Evolutionary conservation across 1,140 invertebrate species (phyloP).

Genomic region (Drosophila ambigua): DNA sequence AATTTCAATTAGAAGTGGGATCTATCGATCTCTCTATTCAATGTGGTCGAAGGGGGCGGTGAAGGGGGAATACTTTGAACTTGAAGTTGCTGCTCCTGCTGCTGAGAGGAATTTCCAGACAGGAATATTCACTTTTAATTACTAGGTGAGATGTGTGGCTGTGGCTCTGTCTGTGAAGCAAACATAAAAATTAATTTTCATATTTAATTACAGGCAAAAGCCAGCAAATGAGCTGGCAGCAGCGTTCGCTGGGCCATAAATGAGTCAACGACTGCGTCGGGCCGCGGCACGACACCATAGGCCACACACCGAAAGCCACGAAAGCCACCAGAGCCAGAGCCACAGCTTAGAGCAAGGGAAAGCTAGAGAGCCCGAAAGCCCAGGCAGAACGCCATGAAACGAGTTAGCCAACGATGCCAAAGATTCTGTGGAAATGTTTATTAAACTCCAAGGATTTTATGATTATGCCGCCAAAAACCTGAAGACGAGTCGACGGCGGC

Average conservation of each 20-base stretch:
- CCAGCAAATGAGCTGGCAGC: constrained; percentile 61
- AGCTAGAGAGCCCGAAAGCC: constrained; percentile 48
- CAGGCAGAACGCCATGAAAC: constrained; percentile 74
- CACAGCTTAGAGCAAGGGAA: constrained; percentile 11
- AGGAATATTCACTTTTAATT: constrained; percentile 53
- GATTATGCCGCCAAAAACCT: constrained; percentile 69
- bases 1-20: constrained; percentile 53
- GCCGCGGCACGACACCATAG: constrained; percentile 30
- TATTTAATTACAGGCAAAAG: constrained; percentile 69
- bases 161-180: constrained; percentile 2
- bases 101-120: constrained; percentile 3
- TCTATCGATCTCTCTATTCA: not conserved
- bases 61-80: constrained; percentile 28
- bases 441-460: constrained; percentile 78
- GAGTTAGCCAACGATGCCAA: constrained; percentile 75
- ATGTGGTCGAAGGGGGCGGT: too few relatives aligned
- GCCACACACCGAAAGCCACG: constrained; percentile 20
- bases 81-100: constrained; percentile 22
- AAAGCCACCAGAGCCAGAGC: constrained; percentile 9
- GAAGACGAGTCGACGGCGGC: constrained; percentile 27
- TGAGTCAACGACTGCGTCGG: constrained; percentile 68
- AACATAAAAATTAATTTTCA: constrained; percentile 75
- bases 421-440: constrained; percentile 82
- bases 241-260: constrained; percentile 61
- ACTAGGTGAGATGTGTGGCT: constrained; percentile 41